phyloP scores from a whole-genome alignment of 1,140 invertebrate genomes.

The Papilio helenus region DNA sequence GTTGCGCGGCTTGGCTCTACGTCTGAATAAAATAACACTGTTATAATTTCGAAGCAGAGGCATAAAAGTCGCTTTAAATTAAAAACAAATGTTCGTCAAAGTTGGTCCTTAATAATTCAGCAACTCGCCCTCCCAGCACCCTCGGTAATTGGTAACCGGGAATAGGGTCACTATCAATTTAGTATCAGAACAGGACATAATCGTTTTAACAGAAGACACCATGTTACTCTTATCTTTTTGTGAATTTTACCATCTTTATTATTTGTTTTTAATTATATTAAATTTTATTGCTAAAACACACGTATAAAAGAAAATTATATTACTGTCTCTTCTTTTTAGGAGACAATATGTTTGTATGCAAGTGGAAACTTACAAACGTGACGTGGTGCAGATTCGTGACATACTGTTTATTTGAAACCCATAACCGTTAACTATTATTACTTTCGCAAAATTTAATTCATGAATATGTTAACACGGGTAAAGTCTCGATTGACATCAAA shows the following conservation, averaged over 20 bases:
- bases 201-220: neutral
- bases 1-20: conserved; percentile 51
- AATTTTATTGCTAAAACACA: no score
- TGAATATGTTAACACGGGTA: neutral
- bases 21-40: conserved; percentile 65
- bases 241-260: neutral
- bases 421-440: no score
- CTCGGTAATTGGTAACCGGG: conserved; percentile 62
- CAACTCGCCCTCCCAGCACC: conserved; percentile 56
- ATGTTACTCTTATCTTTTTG: neutral
- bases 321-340: no score
- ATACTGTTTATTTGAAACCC: neutral
- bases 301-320: no score
- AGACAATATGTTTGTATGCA: no score
- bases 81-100: conserved; percentile 74
- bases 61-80: conserved; percentile 67
- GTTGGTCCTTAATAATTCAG: conserved; percentile 72
- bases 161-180: neutral
- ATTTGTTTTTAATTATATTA: no score
- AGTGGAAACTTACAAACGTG: no score
- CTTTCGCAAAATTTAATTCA: no score
- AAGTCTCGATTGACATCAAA: conserved; percentile 3
- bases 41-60: conserved; percentile 64
- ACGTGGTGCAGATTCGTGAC: no score
- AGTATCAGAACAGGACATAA: conserved; percentile 5